Evolutionary conservation across 1,140 invertebrate species (phyloP).

Genomic region (Rhizoglyphus robini): DNA sequence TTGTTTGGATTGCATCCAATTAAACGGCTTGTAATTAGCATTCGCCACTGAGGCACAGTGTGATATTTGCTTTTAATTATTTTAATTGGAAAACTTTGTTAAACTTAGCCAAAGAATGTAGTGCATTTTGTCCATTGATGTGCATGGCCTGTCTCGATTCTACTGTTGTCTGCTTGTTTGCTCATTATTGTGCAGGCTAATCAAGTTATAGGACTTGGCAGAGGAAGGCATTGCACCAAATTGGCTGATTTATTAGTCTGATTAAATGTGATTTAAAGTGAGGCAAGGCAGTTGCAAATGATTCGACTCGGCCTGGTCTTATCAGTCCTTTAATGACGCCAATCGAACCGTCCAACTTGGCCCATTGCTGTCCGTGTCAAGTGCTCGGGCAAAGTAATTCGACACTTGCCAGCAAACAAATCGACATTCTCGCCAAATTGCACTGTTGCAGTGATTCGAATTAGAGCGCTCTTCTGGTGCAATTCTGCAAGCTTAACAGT

Average conservation of each 20-base stretch:
- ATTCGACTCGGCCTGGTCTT: not conserved
- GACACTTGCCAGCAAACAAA: not conserved
- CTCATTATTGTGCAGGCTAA: not conserved
- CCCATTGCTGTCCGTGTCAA: not conserved
- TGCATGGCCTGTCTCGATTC: not conserved
- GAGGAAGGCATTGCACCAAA: not conserved
- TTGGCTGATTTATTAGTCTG: constrained; percentile 12
- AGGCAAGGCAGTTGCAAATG: constrained; percentile 3
- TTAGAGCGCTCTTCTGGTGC: not conserved
- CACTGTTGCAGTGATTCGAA: not conserved
- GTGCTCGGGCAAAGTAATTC: not conserved
- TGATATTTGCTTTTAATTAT: constrained; percentile 11
- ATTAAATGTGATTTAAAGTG: constrained; percentile 3
- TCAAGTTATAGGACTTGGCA: not conserved
- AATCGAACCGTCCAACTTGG: not conserved
- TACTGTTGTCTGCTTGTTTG: not conserved
- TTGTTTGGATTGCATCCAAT: no score
- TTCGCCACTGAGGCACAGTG: no score
- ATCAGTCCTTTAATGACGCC: not conserved
- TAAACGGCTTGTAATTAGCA: no score
- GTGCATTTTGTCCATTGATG: not conserved
- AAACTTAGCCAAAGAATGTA: not conserved
- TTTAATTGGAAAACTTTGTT: constrained; percentile 14
- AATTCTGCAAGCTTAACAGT: not conserved
- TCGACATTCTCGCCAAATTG: constrained; percentile 3